Base-by-base conservation (phyloP, 2,113 vertebrate species). In the Sylvietta virens region DNA sequence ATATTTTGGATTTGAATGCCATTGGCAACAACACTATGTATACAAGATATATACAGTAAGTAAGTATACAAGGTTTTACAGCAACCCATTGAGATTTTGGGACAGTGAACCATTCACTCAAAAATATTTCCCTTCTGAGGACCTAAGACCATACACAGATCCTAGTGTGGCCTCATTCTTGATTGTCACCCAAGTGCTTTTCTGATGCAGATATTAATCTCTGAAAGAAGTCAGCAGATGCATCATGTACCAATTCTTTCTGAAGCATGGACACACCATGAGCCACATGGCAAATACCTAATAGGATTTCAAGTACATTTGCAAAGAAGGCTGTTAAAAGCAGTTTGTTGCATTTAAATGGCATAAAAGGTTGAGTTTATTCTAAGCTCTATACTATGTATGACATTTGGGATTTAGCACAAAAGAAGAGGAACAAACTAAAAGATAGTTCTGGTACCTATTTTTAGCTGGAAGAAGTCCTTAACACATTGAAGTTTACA, bases 341-440 rank as follows among this genome's bases (percentile, higher is more conserved):
- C 35, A 91, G 50, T 77, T 91, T 66, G 22, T 53, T 95, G 66
- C 54, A 69, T 88, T 93, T 90, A 92, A 93, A 90, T 87, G 61
- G 65, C 81, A 86, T 48, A 39, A 88, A 97, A 95, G 39, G 71
- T 80, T 93, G 53, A 65, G 24, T 91, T 90, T 94, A 89, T 89
- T 92, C 50, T 93, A 65, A 94, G 71, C 54, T 80, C 71, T 80
- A 22, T 88, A 65, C 77, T 53, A 58, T 33, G 16, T n/a, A 62
- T 83, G 64, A 76, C 85, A 95, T 91, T 91, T 91, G 39, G 33
- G 72, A 85, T 88, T 91, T 76, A 73, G 73, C 81, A 77, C 50
- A 88, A 91, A 94, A 57, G 81, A 92, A 72, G n/a, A 65, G 57
- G 30, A 91, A 62, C 58, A 73, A 79, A 40, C 58, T 60, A 51